Evolutionary conservation across 1,140 invertebrate species (phyloP).

Genomic region (Stenopsyche tienmushanensis): DNA sequence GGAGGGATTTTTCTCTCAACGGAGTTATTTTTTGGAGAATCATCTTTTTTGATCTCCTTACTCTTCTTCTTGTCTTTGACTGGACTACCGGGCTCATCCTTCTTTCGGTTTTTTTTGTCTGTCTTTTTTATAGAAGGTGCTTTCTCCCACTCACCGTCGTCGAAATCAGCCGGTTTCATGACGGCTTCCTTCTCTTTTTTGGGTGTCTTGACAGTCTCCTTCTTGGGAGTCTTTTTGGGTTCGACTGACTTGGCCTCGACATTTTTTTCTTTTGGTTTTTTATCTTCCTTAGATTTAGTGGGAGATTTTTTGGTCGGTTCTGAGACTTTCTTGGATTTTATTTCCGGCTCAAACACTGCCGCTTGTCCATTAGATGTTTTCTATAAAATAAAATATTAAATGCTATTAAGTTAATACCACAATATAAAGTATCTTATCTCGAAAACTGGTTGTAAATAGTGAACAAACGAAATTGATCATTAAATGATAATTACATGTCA

Average conservation of each 20-base stretch:
- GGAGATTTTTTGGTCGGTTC: conserved; percentile 46
- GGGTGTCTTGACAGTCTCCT: conserved; percentile 54
- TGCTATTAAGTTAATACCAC: too few relatives aligned
- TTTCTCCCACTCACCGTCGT: conserved; percentile 74
- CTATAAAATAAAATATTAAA: neutral
- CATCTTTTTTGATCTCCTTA: conserved; percentile 43
- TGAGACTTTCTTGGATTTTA: conserved; percentile 49
- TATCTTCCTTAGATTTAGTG: conserved; percentile 41
- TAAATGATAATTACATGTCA: too few relatives aligned
- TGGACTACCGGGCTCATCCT: conserved; percentile 58
- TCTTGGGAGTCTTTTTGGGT: conserved; percentile 50
- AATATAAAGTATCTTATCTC: too few relatives aligned
- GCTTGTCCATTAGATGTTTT: conserved; percentile 47
- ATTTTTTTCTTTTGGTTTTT: conserved; percentile 43
- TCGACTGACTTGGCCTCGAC: conserved; percentile 47
- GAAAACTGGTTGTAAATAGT: too few relatives aligned
- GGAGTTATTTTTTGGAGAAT: conserved; percentile 47
- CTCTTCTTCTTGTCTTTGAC: conserved; percentile 49
- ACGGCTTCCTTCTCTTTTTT: conserved; percentile 58
- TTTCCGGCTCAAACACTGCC: conserved; percentile 51
- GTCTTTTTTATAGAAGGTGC: conserved; percentile 60
- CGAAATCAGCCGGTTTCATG: conserved; percentile 71
- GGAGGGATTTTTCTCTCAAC: conserved; percentile 43
- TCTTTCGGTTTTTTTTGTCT: conserved; percentile 62
- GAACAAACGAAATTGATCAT: too few relatives aligned